A percentile compares a stretch with the other conserved stretches of the same genome.
Evolutionary conservation across 2,797 vertebrate genomes (phyloP).

Genomic region (Bovichtus diacanthus): DNA sequence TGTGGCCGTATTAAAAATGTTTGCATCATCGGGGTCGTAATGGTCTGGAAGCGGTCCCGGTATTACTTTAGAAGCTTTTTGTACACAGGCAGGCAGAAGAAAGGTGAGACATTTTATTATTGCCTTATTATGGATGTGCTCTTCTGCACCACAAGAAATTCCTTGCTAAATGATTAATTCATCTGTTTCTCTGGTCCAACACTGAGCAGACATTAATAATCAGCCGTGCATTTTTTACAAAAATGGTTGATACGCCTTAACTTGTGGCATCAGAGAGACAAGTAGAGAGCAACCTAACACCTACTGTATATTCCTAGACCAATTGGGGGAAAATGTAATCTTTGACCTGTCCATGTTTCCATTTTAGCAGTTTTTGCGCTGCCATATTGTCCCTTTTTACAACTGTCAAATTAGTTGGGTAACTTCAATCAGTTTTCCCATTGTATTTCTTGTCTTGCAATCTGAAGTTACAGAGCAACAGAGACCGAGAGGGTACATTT

Average conservation of each 20-base stretch:
- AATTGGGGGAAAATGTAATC: constrained; percentile 33
- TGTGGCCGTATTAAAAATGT: constrained; percentile 60
- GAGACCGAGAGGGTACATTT: constrained; percentile 67
- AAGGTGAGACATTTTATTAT: constrained; percentile 73
- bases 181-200: constrained; percentile 33
- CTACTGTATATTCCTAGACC: constrained; percentile 18
- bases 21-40: constrained; percentile 61
- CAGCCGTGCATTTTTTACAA: constrained; percentile 60
- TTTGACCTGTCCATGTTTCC: constrained; percentile 53
- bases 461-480: constrained; percentile 73
- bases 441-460: constrained; percentile 72
- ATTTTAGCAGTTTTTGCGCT: constrained; percentile 47
- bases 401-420: constrained; percentile 75
- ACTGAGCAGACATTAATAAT: constrained; percentile 65
- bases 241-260: constrained; percentile 28
- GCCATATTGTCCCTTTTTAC: constrained; percentile 54
- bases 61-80: constrained; percentile 61
- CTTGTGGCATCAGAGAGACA: constrained; percentile 23
- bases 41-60: constrained; percentile 70
- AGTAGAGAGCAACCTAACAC: constrained; percentile 17
- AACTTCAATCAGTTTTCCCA: constrained; percentile 69
- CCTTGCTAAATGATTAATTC: constrained; percentile 54
- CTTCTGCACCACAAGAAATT: constrained; percentile 63
- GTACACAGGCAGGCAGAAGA: constrained; percentile 44
- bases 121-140: constrained; percentile 67